Percentiles rank a stretch among this genome's conserved stretches.
Evolutionary conservation across 2,888 invertebrate genomes (phyloP).

Genomic region (Amphimallon solstitiale): DNA sequence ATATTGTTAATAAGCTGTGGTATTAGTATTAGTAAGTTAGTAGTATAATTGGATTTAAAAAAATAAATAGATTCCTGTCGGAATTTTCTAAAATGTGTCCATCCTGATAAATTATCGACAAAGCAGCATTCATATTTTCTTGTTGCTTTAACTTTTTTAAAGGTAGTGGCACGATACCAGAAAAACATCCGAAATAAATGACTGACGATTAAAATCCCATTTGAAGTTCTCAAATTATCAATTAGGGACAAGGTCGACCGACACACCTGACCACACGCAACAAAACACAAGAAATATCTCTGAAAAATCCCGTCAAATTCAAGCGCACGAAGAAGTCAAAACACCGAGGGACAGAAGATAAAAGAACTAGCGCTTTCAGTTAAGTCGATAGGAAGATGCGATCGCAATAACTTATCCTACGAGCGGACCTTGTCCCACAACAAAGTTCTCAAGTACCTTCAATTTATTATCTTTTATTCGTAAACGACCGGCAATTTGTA

Average conservation of each 20-base stretch:
- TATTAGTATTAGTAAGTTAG: no score
- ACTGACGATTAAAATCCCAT: conserved; percentile 20
- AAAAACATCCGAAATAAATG: conserved; percentile 15
- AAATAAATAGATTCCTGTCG: no score
- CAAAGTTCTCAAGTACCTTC: conserved; percentile 54
- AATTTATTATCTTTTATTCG: conserved; percentile 63
- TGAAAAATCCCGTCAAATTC: conserved; percentile 30
- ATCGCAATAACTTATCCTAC: conserved; percentile 55
- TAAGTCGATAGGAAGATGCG: conserved; percentile 47
- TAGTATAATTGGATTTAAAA: no score
- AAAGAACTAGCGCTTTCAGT: conserved; percentile 43
- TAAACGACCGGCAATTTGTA: conserved; percentile 61
- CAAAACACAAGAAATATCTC: conserved; percentile 30
- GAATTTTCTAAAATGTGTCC: no score
- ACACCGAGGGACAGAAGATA: conserved; percentile 20
- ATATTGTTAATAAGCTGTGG: no score
- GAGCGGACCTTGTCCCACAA: conserved; percentile 39
- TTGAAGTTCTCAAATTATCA: conserved; percentile 12
- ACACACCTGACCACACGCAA: conserved; percentile 33
- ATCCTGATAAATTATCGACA: no score
- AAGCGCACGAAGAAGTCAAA: conserved; percentile 35
- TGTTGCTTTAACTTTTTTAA: background rate
- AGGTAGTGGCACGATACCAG: background rate
- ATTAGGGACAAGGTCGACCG: conserved; percentile 23
- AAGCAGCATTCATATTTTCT: no score